A percentile compares a stretch with the other conserved stretches of the same genome.
phyloP scores from a whole-genome alignment of 2,888 invertebrate genomes.

The Pocota personata region DNA sequence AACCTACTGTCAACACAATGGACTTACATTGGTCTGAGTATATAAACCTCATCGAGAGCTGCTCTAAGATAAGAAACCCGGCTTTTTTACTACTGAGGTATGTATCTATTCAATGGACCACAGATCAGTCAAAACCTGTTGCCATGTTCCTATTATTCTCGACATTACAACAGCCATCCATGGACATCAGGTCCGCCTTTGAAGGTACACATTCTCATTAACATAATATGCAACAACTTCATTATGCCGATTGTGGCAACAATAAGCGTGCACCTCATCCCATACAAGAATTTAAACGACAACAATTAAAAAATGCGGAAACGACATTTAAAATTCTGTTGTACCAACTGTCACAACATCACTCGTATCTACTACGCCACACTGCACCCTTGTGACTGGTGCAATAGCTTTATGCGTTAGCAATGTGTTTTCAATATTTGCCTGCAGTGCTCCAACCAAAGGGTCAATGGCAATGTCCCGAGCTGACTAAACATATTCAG shows the following conservation, averaged over 20 bases:
- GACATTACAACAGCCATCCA: not conserved
- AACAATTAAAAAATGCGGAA: conserved; percentile 69
- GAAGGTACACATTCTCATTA: conserved; percentile 3
- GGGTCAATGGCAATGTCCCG: conserved; percentile 50
- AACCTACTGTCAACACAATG: too few species aligned
- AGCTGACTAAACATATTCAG: conserved; percentile 41
- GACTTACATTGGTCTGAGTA: too few species aligned
- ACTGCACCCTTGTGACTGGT: not conserved
- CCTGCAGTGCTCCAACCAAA: not conserved
- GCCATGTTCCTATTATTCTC: not conserved
- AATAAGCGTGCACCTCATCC: conserved; percentile 13
- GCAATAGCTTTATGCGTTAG: not conserved
- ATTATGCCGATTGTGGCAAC: conserved; percentile 41
- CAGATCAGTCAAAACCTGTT: not conserved
- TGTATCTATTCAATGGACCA: too few species aligned
- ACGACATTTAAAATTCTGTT: conserved; percentile 49
- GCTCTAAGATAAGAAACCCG: too few species aligned
- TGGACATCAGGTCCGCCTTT: not conserved
- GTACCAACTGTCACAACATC: conserved; percentile 60
- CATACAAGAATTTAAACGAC: conserved; percentile 50
- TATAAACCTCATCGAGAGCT: too few species aligned
- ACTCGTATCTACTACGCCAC: not conserved
- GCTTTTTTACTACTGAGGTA: too few species aligned
- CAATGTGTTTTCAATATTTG: conserved; percentile 5
- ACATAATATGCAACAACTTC: conserved; percentile 28